Evolutionary conservation across 2,888 invertebrate species (phyloP).

Genomic region (Pachydiplax longipennis): DNA sequence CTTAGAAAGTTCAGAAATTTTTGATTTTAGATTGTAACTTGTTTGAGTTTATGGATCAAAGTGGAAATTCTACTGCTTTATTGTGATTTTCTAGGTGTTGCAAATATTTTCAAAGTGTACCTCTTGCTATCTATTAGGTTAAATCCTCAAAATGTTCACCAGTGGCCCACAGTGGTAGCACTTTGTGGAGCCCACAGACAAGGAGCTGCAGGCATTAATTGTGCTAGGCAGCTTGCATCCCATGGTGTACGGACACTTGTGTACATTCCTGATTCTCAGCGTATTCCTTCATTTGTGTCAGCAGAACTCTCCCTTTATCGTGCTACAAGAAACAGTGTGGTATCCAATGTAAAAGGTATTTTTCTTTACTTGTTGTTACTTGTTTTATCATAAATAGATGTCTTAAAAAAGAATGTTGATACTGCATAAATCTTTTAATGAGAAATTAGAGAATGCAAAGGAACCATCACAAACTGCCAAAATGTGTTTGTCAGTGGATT

Average conservation of each 20-base stretch:
- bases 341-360: conserved; percentile 54
- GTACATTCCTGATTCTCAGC: conserved; percentile 61
- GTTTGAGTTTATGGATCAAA: no score
- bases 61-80: no score
- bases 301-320: conserved; percentile 73
- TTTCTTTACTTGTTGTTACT: not conserved
- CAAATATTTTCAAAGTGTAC: no score
- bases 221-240: conserved; percentile 80
- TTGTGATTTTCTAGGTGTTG: no score
- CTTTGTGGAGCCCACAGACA: conserved; percentile 73
- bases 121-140: conserved; percentile 61
- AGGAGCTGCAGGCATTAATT: conserved; percentile 72
- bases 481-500: not conserved
- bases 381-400: not conserved
- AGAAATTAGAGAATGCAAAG: not conserved
- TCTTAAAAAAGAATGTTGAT: not conserved
- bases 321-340: conserved; percentile 63
- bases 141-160: conserved; percentile 87
- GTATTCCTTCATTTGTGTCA: conserved; percentile 51
- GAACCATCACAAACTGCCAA: not conserved
- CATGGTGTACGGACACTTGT: conserved; percentile 80
- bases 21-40: no score
- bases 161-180: conserved; percentile 82
- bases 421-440: not conserved
- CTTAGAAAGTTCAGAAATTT: no score